Conservation (phyloP, 1,140 invertebrate genomes). For the Diachasmimorpha longicaudata region DNA sequence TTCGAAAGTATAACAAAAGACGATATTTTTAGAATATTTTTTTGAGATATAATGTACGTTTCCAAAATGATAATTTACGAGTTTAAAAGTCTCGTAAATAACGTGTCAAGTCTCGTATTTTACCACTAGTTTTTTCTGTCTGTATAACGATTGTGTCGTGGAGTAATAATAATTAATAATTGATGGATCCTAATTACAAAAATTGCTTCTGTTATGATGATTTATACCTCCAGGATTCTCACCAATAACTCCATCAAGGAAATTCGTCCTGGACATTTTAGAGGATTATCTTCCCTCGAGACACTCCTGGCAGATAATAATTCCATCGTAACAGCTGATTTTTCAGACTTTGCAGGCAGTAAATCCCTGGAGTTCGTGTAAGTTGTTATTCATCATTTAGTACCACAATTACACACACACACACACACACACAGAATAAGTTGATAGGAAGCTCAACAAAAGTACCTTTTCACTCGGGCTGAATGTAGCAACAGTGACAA, state of each 20-base stretch:
- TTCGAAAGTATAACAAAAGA: too few species aligned
- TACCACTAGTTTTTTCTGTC: too few species aligned
- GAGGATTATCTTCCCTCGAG: conserved; percentile 54
- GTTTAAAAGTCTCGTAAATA: too few species aligned
- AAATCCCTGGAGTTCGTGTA: conserved; percentile 59
- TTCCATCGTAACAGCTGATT: conserved; percentile 51
- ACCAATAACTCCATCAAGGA: conserved; percentile 58
- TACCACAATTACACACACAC: neutral
- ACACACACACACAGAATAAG: neutral
- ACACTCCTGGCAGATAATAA: conserved; percentile 59
- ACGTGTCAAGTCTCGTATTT: too few species aligned
- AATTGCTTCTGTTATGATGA: conserved; percentile 21
- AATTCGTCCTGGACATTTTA: conserved; percentile 53
- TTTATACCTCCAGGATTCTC: conserved; percentile 51
- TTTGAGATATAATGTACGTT: too few species aligned
- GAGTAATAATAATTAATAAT: too few species aligned
- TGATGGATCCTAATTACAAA: conserved; percentile 29
- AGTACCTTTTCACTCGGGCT: too few species aligned
- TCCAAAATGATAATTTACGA: too few species aligned
- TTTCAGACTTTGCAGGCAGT: conserved; percentile 56
- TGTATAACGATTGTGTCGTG: too few species aligned
- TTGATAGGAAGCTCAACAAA: too few species aligned
- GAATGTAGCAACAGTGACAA: too few species aligned
- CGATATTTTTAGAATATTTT: too few species aligned
- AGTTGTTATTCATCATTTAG: conserved; percentile 23